These are phyloP conservation scores for Liasis olivaceus DNA, from an alignment of 2,797 vertebrate genomes.

Conservation along the genomic window DNA sequence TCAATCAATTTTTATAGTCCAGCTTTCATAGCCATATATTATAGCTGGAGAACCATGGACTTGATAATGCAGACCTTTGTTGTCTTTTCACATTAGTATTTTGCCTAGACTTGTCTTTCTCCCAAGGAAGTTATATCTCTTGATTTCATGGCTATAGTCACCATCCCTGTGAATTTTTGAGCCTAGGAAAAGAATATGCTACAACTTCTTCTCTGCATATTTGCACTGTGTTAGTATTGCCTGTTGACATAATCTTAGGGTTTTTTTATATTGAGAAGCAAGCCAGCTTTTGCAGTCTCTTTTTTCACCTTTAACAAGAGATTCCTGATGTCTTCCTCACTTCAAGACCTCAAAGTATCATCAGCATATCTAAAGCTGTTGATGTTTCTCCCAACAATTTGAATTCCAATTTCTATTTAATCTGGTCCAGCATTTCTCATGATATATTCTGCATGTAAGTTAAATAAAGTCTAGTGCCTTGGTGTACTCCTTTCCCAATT, in stretches of 20 bases:
- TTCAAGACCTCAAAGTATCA: not conserved
- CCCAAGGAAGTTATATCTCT: not conserved
- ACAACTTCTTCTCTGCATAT: not conserved
- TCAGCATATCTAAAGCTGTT: not conserved
- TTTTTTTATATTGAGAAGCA: not conserved
- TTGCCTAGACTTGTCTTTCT: not conserved
- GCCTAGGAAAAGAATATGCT: constrained; percentile 23
- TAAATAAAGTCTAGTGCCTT: not conserved
- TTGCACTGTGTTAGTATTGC: not conserved
- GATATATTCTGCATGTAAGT: not conserved
- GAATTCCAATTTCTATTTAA: not conserved
- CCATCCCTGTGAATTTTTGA: not conserved
- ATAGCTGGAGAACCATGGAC: not conserved
- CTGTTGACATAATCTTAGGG: not conserved
- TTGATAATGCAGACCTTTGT: not conserved
- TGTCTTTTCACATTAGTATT: not conserved
- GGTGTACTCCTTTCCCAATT: not conserved
- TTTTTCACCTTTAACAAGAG: not conserved
- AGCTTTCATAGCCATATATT: not conserved
- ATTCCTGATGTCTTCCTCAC: not conserved
- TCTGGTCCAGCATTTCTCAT: not conserved
- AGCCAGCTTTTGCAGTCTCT: not conserved
- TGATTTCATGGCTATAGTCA: not conserved
- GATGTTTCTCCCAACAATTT: not conserved
- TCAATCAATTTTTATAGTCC: not conserved